These are phyloP conservation scores for Gobionotothen gibberifrons DNA, from an alignment of 2,797 vertebrate genomes.

Conservation along the genomic window DNA sequence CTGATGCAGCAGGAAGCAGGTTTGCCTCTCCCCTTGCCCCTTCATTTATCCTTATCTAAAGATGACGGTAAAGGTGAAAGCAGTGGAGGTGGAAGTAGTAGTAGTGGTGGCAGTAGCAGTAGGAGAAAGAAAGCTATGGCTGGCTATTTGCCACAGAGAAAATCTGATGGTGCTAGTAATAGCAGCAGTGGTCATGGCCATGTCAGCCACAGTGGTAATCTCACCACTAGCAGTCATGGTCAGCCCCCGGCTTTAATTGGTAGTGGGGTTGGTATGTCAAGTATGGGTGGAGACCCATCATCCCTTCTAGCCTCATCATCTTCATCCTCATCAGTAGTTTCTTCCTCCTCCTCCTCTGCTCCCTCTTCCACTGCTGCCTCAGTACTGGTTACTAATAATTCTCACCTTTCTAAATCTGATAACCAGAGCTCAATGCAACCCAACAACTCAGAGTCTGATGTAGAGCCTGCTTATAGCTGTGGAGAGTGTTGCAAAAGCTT, in stretches of 20 bases:
- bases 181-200: slow-evolving; percentile 76
- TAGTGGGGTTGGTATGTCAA: slow-evolving; percentile 81
- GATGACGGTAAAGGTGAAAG: slow-evolving; percentile 86
- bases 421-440: slow-evolving; percentile 81
- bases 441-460: slow-evolving; percentile 78
- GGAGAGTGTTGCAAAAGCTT: slow-evolving; percentile 94
- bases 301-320: slow-evolving; percentile 84
- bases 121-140: slow-evolving; percentile 89
- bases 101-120: slow-evolving; percentile 81
- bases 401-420: slow-evolving; percentile 83
- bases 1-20: slow-evolving; percentile 88
- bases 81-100: slow-evolving; percentile 74
- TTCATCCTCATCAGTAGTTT: slow-evolving; percentile 86
- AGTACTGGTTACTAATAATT: slow-evolving; percentile 86
- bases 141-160: slow-evolving; percentile 88
- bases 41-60: slow-evolving; percentile 87
- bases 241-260: slow-evolving; percentile 83
- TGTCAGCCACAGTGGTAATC: slow-evolving; percentile 80
- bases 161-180: slow-evolving; percentile 79
- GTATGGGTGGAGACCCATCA: slow-evolving; percentile 83
- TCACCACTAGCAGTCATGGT: slow-evolving; percentile 80
- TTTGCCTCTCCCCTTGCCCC: slow-evolving; percentile 85
- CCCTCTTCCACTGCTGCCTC: slow-evolving; percentile 86
- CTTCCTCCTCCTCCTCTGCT: slow-evolving; percentile 86
- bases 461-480: slow-evolving; percentile 90